Base-by-base conservation (phyloP, 2,888 invertebrate species). In the Chymomyza amoena region DNA sequence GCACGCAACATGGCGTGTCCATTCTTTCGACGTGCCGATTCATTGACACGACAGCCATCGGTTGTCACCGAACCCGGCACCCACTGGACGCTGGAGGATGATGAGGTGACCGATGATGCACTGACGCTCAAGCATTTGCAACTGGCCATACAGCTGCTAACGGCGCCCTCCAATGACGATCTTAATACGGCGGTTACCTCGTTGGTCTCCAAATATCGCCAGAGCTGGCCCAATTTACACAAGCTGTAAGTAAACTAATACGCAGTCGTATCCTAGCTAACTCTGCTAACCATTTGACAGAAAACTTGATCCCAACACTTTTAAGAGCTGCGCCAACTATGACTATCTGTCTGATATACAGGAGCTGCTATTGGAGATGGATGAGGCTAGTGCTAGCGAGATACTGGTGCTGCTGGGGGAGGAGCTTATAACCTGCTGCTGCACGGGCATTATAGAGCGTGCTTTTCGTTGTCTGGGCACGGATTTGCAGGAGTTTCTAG, bases 401-500 rank as follows among this genome's bases (percentile, higher is more conserved):
- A 92, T 96, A 89, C 93, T 97, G 90, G 95, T 96, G 78, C 93
- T 94, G 89, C 92, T 97, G 88, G 97, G 97, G 7, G 95, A 96
- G 91, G 95, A 96, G 92, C 92, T 97, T 91, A 95, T 97, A 82
- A 92, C 93, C 83, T 94, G 95, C 51, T 95, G 95, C 56, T 95
- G 95, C 89, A 94, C 95, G 66, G 95, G 95, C 77, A 94, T 95
- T 69, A 93, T 96, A 72, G 96, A 96, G 87, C 93, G 96, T 77
- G 97, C 97, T 6, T 96, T 97, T 89, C 94, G 94, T 89, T 96
- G 97, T 90, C 93, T 97, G 85, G 97, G 97, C 76, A 96, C 96
- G 68, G 95, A 97, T 92, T 93, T 97, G 86, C 95, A 95, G 86
- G 96, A 97, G 90, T 97, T 97, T 91, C 93, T 97, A 80, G 96